Base-by-base conservation (phyloP, 2,888 invertebrate genomes). In the Leptogaster cylindrica region DNA sequence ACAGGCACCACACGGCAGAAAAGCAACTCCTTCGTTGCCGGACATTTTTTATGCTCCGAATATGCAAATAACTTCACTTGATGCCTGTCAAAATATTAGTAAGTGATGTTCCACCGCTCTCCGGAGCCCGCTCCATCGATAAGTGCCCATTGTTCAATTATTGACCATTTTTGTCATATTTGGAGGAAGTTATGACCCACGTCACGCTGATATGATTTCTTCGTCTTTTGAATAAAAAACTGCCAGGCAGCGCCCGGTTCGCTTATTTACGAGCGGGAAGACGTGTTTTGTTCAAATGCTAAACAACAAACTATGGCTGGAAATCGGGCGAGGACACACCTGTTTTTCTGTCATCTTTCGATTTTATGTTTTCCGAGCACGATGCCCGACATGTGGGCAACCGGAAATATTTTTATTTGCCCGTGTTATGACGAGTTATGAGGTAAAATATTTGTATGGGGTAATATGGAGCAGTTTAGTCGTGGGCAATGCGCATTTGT, bases 151-250 rank as follows among this genome's bases (percentile, higher is more conserved):
- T 63, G 61, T 63, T 63, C 44, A 44, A 27, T 28, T 63, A 63
- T 63, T 44, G 61, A 41, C 61, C 44, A 63, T 63, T 44, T 63
- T 16, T 63, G 28, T 63, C 61, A 63, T 63, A 63, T 63, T 63
- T 44, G 44, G 12, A 63, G 18, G 8, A 44, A 63, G 36, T 63
- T 63, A 63, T 63, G 61, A 44, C 25, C 44, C 23, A 31, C 44
- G 61, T 63, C 61, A 63, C 44, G 61, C 61, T 63, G 61, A 44
- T 63, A 63, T 63, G 61, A 63, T 63, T 63, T 63, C 44, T 14
- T 44, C 20, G 52, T 52, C 52, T 52, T 52, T 52, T 20, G n/a
- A 14, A 52, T 31, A 31, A 52, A 28, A 52, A 52, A 52, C 36
- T n/a, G 36, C 20, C 33, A 33, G 31, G 33, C 14, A 33, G 23